Evolutionary conservation across 2,113 vertebrate genomes (phyloP), one percentile per base, ranked within the genome.

Genomic region (Tetrax tetrax): DNA sequence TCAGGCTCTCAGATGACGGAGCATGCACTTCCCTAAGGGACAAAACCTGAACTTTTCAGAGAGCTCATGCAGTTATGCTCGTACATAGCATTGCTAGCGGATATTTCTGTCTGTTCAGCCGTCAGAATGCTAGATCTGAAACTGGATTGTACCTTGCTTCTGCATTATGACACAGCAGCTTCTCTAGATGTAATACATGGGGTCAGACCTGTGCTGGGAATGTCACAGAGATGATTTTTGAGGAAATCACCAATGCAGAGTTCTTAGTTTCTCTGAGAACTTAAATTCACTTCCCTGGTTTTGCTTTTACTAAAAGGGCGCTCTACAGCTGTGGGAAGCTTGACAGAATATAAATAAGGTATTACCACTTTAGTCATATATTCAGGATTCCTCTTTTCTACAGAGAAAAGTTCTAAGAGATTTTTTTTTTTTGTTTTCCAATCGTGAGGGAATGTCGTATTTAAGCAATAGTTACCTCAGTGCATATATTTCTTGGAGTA

Each of bases 381-480:
- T 63, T 77, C 28, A 54, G 74, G 65, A 92, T 79, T 87, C 48
- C 59, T 83, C 41, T 83, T 89, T 54, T 86, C 53, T 61, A 69
- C 53, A 81, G 41, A 89, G 48, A 53, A 72, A 69, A 59, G 48
- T 43, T 89, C 38, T 33, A 2, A 25, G 35, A 45, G 27, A 15
- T 43, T 43, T 14, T 6, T n/a, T n/a, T 18, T 48, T 45, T 68
- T 79, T 84, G 83, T 29, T 2, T 41, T 41, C 13, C 41, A 68
- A 38, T 83, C 4, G 4, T 41, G 65, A 84, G 87, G 61, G 43
- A 71, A 78, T 37, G 63, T 93, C 78, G 29, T 83, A 81, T 79
- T 87, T 95, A 87, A 96, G 66, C 59, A 77, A 45, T 82, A 89
- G 81, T 93, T 96, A 95, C 77, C 87, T 95, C 80, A 68, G 63